Percentiles rank a stretch among this genome's conserved stretches.
phyloP scores from a whole-genome alignment of 2,888 invertebrate genomes.

The Icerya purchasi region DNA sequence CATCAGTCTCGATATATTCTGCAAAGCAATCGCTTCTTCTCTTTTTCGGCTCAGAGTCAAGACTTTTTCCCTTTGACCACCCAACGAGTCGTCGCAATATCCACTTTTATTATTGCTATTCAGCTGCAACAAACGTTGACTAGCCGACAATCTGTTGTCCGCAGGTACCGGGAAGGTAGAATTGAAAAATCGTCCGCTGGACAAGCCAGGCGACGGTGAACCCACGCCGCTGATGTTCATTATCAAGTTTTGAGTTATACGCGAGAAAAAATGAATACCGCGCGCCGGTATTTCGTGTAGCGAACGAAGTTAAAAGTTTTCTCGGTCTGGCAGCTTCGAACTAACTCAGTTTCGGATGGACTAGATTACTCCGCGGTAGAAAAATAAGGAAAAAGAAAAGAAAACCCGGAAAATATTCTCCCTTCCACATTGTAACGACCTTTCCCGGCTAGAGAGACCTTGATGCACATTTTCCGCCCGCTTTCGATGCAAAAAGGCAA shows the following conservation, averaged over 20 bases:
- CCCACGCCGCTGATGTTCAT: conserved; percentile 10
- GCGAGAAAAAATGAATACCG: too few species aligned
- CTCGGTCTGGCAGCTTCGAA: too few species aligned
- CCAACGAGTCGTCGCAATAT: neutral
- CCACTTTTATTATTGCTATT: neutral
- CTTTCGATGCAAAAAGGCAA: too few species aligned
- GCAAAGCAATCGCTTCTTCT: conserved; percentile 46
- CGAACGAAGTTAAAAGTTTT: neutral
- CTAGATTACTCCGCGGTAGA: too few species aligned
- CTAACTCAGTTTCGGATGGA: too few species aligned
- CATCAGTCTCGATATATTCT: conserved; percentile 40
- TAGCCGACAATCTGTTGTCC: conserved; percentile 2
- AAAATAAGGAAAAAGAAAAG: too few species aligned
- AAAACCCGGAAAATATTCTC: too few species aligned
- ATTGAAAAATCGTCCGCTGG: neutral
- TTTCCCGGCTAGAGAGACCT: too few species aligned
- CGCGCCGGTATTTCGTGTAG: conserved; percentile 1
- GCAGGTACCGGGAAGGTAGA: neutral
- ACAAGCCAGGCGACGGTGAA: conserved; percentile 4
- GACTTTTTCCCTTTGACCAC: neutral
- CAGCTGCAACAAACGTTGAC: conserved; percentile 8
- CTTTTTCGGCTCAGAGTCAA: conserved; percentile 34
- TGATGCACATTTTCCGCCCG: too few species aligned
- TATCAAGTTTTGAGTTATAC: too few species aligned
- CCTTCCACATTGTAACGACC: too few species aligned